These are phyloP conservation scores for Thamnophis sirtalis DNA, from an alignment of 2,113 vertebrate species.

Conservation along the genomic window DNA sequence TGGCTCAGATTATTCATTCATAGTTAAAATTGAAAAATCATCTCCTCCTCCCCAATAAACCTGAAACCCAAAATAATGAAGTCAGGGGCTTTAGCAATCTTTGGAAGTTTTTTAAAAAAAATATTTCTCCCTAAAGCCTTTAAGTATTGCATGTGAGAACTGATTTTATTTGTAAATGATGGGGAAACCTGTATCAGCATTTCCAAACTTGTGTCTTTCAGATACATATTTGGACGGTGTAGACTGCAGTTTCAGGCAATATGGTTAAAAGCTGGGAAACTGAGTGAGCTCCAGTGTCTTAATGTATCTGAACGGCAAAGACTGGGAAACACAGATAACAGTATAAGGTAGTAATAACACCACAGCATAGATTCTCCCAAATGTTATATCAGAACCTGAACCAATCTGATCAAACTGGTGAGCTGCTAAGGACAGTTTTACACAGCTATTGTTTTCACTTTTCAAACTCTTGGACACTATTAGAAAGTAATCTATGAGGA, in stretches of 20 bases:
- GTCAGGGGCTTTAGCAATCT: background rate
- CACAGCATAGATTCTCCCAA: background rate
- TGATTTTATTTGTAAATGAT: background rate
- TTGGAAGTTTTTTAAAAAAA: background rate
- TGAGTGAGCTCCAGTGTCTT: background rate
- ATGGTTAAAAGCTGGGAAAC: background rate
- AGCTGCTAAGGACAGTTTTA: background rate
- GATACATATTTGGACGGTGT: background rate
- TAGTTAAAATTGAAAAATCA: background rate
- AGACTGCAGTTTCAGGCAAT: background rate
- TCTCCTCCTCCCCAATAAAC: background rate
- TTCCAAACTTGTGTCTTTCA: background rate
- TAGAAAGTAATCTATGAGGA: background rate
- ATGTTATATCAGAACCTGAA: background rate
- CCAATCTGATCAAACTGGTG: background rate
- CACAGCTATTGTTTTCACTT: background rate
- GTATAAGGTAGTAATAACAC: background rate
- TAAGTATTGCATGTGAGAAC: background rate
- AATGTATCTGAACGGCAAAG: background rate
- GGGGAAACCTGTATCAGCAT: background rate
- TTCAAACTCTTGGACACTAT: background rate
- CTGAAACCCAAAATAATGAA: background rate
- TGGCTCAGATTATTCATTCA: background rate
- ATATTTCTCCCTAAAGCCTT: background rate
- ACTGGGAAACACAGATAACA: background rate